Evolutionary conservation across 2,113 vertebrate genomes (phyloP).

Genomic region (Grallaria varia): DNA sequence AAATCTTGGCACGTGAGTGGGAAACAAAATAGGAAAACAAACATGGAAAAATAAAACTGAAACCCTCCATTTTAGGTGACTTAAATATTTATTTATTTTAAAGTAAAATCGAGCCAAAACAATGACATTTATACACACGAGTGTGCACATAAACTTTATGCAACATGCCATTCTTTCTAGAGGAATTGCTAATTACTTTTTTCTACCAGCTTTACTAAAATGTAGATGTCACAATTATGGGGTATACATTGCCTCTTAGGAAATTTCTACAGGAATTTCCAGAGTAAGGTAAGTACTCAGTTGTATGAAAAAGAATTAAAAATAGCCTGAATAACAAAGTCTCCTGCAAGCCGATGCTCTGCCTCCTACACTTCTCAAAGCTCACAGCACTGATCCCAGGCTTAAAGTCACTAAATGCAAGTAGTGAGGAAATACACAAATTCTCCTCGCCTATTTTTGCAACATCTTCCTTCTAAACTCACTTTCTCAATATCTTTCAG

Average conservation of each 20-base stretch:
- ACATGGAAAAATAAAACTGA: not conserved
- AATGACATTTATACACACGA: fast-evolving
- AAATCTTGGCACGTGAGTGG: not conserved
- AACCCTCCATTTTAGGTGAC: fast-evolving
- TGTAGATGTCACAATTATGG: not conserved
- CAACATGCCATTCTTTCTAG: fast-evolving
- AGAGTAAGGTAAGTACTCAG: not conserved
- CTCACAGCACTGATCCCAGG: not conserved
- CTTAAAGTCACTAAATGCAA: not conserved
- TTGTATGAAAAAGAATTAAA: not conserved
- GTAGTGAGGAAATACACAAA: not conserved
- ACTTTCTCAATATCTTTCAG: not conserved
- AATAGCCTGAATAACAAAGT: not conserved
- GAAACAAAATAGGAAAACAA: not conserved
- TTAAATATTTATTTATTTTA: not conserved
- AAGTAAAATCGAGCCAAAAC: not conserved
- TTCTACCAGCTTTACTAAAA: not conserved
- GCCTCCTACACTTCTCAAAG: not conserved
- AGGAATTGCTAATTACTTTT: not conserved
- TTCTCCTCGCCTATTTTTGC: not conserved
- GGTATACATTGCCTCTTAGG: not conserved
- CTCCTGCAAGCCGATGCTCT: not conserved
- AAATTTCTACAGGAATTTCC: not conserved
- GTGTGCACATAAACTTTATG: not conserved
- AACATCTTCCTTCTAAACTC: not conserved